Evolutionary conservation across 2,113 vertebrate genomes (phyloP).

Genomic region (Nerophis lumbriciformis): DNA sequence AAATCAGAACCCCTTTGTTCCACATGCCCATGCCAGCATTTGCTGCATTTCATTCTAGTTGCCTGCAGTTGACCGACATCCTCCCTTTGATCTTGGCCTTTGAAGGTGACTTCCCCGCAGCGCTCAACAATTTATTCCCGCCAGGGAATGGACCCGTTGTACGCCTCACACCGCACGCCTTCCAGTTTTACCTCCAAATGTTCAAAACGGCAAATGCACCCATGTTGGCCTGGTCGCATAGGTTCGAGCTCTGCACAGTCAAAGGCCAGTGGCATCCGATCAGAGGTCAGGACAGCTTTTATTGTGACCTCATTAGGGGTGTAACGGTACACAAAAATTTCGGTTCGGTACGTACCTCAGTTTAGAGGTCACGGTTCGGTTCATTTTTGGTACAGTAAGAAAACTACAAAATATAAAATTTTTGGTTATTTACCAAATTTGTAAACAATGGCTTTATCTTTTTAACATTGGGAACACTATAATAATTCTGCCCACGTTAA

Average conservation of each 20-base stretch:
- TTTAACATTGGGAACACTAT: too few relatives aligned
- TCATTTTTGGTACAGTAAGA: too few relatives aligned
- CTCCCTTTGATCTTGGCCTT: slow-evolving; percentile 58
- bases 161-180: slow-evolving; percentile 45
- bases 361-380: too few relatives aligned
- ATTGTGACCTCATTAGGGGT: too few relatives aligned
- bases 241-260: slow-evolving; percentile 13
- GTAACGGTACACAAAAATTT: too few relatives aligned
- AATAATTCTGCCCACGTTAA: too few relatives aligned
- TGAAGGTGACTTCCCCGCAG: slow-evolving; percentile 39
- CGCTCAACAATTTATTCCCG: slow-evolving; percentile 33
- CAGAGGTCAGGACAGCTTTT: slow-evolving; percentile 38
- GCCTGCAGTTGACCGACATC: slow-evolving; percentile 11
- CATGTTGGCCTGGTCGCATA: not conserved
- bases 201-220: slow-evolving; percentile 57
- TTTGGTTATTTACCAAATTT: too few relatives aligned
- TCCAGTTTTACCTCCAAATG: slow-evolving; percentile 56
- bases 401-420: too few relatives aligned
- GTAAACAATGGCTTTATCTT: too few relatives aligned
- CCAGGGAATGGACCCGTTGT: slow-evolving; percentile 12
- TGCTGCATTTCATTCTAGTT: not conserved
- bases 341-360: too few relatives aligned
- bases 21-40: too few relatives aligned
- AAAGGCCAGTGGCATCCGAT: slow-evolving; percentile 46
- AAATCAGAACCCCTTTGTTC: too few relatives aligned